Conservation (phyloP, 1,140 invertebrate species). For the Chymomyza costata region DNA sequence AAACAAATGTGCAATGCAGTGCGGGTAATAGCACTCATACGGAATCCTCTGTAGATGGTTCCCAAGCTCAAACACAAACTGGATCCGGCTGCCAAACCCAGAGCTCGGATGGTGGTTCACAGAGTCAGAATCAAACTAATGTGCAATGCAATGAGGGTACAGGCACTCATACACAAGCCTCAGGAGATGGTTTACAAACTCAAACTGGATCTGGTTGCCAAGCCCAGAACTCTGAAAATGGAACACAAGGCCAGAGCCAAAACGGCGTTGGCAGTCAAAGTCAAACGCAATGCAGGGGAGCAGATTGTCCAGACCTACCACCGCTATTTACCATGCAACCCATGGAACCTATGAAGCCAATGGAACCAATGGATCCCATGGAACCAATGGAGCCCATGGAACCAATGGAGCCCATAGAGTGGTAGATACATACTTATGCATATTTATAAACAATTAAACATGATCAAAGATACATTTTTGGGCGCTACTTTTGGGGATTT, state of each 20-base stretch:
- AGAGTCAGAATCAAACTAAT: background rate
- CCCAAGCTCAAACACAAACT: background rate
- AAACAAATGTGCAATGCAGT: conserved; percentile 12
- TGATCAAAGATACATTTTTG: too few species aligned
- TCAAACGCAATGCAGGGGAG: conserved; percentile 50
- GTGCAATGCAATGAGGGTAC: conserved; percentile 12
- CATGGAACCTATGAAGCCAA: conserved; percentile 1
- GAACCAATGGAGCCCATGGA: too few species aligned
- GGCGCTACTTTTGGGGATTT: too few species aligned
- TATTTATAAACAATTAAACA: too few species aligned
- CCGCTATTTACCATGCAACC: conserved; percentile 37
- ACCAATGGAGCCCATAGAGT: conserved; percentile 6
- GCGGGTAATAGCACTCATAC: conserved; percentile 35
- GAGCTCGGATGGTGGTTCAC: background rate
- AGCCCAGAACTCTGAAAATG: background rate
- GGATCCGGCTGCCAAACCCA: background rate
- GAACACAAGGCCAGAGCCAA: conserved; percentile 1
- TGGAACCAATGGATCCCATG: background rate
- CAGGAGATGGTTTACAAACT: background rate
- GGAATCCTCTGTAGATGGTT: background rate
- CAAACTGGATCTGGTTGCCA: background rate
- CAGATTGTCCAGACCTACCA: conserved; percentile 24
- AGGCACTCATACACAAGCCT: conserved; percentile 26
- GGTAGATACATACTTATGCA: too few species aligned
- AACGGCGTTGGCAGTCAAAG: background rate